Percentiles rank a stretch among this genome's conserved stretches.
Conservation (phyloP, 2,113 vertebrate species). For the Clinocottus analis region DNA sequence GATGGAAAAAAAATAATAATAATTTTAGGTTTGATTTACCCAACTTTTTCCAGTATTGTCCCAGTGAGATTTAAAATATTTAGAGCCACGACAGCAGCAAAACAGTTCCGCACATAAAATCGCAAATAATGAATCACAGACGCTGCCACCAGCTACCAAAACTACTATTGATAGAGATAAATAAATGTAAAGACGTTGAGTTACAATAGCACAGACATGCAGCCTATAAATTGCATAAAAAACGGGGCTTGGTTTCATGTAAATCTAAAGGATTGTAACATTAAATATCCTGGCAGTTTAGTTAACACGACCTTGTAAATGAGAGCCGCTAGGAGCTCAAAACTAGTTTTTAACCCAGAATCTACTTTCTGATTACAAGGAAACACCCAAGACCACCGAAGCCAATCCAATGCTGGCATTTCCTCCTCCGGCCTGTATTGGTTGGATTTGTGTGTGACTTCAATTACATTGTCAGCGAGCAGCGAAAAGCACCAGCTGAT, state of each 20-base stretch:
- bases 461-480: not conserved
- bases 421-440: not conserved
- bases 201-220: not conserved
- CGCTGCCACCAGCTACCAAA: not conserved
- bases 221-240: not conserved
- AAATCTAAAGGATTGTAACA: not conserved
- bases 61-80: not conserved
- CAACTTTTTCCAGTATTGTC: not conserved
- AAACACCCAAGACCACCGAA: not conserved
- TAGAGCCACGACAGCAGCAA: too few relatives aligned
- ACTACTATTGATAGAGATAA: not conserved
- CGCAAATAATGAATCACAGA: not conserved
- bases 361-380: not conserved
- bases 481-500: slow-evolving; percentile 10
- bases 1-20: too few relatives aligned
- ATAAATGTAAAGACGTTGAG: not conserved
- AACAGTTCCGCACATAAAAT: not conserved
- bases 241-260: not conserved
- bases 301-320: not conserved
- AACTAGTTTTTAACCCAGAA: not conserved
- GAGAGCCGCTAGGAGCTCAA: not conserved
- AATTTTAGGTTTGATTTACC: not conserved
- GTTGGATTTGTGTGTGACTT: not conserved
- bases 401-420: slow-evolving; percentile 12
- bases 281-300: not conserved